A percentile compares a stretch with the other conserved stretches of the same genome.
phyloP scores from a whole-genome alignment of 1,140 invertebrate species.

The Cyclina sinensis region DNA sequence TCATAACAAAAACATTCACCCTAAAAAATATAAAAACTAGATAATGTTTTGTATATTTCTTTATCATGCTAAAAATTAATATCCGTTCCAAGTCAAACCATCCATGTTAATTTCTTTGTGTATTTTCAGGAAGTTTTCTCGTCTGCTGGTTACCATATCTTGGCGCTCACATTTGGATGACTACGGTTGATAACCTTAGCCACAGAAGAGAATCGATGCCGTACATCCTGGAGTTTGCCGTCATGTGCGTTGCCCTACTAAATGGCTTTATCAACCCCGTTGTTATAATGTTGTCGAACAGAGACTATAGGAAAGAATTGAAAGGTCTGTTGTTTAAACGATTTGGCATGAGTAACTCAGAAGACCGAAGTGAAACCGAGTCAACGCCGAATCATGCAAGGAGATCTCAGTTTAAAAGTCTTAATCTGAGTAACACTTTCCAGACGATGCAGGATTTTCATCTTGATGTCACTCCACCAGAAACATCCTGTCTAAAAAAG shows the following conservation, averaged over 20 bases:
- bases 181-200: conserved; percentile 33
- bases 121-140: conserved; percentile 64
- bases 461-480: background rate
- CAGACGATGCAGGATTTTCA: conserved; percentile 19
- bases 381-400: background rate
- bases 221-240: conserved; percentile 65
- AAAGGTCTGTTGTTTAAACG: conserved; percentile 39
- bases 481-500: conserved; percentile 8
- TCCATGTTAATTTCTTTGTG: too few species aligned
- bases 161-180: conserved; percentile 63
- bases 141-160: conserved; percentile 64
- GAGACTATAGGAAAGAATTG: conserved; percentile 57
- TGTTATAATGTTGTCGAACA: conserved; percentile 56
- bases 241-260: conserved; percentile 53
- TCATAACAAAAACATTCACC: too few species aligned
- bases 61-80: too few species aligned
- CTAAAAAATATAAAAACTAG: too few species aligned
- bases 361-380: conserved; percentile 37
- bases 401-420: conserved; percentile 22
- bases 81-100: too few species aligned
- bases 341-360: background rate
- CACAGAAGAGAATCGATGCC: conserved; percentile 59
- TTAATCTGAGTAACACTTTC: conserved; percentile 30
- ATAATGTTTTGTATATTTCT: too few species aligned
- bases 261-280: conserved; percentile 65